Percentiles rank a stretch among this genome's conserved stretches.
phyloP scores from a whole-genome alignment of 2,797 vertebrate species.

The Serranus cabrilla region DNA sequence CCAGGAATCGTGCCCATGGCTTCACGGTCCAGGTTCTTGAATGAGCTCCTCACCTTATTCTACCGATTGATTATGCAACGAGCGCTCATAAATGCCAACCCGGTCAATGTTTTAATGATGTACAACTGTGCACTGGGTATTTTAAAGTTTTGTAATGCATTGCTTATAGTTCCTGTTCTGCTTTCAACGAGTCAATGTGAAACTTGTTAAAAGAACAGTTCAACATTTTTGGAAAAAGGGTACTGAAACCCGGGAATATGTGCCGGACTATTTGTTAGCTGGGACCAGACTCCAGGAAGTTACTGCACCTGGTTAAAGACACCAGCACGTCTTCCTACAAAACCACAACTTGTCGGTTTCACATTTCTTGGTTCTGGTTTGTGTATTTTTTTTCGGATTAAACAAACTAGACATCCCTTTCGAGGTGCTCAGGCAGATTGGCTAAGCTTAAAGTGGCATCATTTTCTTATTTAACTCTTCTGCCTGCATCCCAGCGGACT shows the following conservation, averaged over 20 bases:
- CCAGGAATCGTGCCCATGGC: slow-evolving; percentile 16
- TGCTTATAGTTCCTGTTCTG: slow-evolving; percentile 4
- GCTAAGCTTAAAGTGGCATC: no score
- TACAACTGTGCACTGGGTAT: slow-evolving; percentile 24
- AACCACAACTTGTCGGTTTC: slow-evolving; percentile 1
- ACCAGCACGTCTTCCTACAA: background rate
- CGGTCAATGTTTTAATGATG: slow-evolving; percentile 41
- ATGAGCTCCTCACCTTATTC: slow-evolving; percentile 29
- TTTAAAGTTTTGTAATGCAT: slow-evolving; percentile 27
- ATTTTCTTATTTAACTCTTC: no score
- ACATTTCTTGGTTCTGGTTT: background rate
- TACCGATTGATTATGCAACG: slow-evolving; percentile 54
- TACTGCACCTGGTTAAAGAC: background rate
- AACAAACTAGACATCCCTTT: slow-evolving; percentile 1
- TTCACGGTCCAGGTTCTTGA: slow-evolving; percentile 15
- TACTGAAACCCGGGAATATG: background rate
- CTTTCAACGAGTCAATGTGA: slow-evolving; percentile 8
- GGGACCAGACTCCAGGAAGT: background rate
- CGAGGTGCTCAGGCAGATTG: background rate
- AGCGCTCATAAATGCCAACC: slow-evolving; percentile 38
- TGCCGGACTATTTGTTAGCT: background rate
- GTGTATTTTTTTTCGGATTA: background rate
- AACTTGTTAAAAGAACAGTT: slow-evolving; percentile 26
- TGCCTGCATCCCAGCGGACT: slow-evolving; percentile 42
- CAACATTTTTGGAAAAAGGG: slow-evolving; percentile 13